A percentile compares a stretch with the other conserved stretches of the same genome.
Evolutionary conservation across 1,140 invertebrate species (phyloP).

Genomic region (Anthonomus grandis): DNA sequence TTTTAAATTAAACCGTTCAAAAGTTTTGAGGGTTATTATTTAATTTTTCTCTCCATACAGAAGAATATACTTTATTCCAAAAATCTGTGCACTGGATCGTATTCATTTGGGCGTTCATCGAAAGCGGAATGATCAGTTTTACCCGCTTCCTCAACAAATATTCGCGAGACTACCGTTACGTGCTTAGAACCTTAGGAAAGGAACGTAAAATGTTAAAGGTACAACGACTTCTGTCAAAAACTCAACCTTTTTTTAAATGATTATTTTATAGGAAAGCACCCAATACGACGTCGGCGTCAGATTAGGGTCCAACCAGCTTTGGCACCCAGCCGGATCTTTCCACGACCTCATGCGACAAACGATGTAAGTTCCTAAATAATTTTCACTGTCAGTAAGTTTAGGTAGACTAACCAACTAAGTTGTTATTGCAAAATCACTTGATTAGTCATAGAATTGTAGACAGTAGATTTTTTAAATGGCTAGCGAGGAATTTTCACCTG

Average conservation of each 20-base stretch:
- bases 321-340: slow-evolving; percentile 59
- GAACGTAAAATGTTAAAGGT: slow-evolving; percentile 87
- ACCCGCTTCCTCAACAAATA: slow-evolving; percentile 82
- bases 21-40: no score
- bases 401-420: no score
- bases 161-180: slow-evolving; percentile 90
- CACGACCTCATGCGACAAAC: slow-evolving; percentile 35
- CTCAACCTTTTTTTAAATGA: neutral
- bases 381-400: no score
- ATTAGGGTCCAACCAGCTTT: slow-evolving; percentile 65
- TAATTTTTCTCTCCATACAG: no score
- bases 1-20: no score
- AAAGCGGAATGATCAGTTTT: slow-evolving; percentile 83
- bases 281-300: slow-evolving; percentile 65
- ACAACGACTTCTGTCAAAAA: slow-evolving; percentile 11
- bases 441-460: slow-evolving; percentile 21
- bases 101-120: slow-evolving; percentile 63
- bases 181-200: slow-evolving; percentile 71
- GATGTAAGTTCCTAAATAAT: no score
- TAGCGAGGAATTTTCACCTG: slow-evolving; percentile 26
- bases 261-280: slow-evolving; percentile 59
- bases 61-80: slow-evolving; percentile 27
- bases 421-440: no score
- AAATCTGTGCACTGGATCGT: slow-evolving; percentile 32
- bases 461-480: slow-evolving; percentile 24